Percentiles rank a stretch among this genome's conserved stretches.
Conservation (phyloP, 1,140 invertebrate species). For the Pseudomyrmex gracilis region DNA sequence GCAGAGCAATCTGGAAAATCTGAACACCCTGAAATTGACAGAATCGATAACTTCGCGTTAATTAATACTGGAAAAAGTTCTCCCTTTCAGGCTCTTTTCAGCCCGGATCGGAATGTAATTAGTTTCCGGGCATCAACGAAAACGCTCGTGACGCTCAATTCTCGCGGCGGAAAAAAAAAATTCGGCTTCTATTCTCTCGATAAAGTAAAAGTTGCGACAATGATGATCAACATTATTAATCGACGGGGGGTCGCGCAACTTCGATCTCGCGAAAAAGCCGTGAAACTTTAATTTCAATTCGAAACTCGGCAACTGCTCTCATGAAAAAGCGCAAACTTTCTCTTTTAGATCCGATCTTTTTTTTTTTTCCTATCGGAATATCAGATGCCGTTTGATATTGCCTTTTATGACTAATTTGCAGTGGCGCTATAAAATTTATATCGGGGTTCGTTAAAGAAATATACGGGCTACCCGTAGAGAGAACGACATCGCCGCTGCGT, state of each 20-base stretch:
- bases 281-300: slow-evolving; percentile 52
- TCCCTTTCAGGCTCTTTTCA: background rate
- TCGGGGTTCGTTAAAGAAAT: background rate
- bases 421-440: background rate
- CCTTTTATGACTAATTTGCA: slow-evolving; percentile 15
- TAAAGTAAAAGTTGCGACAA: slow-evolving; percentile 31
- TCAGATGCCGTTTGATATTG: background rate
- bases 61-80: slow-evolving; percentile 55
- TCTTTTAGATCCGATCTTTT: background rate
- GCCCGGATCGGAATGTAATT: slow-evolving; percentile 66
- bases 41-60: slow-evolving; percentile 61
- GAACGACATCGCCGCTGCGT: too few relatives aligned
- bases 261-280: slow-evolving; percentile 11
- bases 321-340: slow-evolving; percentile 35
- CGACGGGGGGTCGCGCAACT: slow-evolving; percentile 14
- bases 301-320: slow-evolving; percentile 20
- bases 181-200: slow-evolving; percentile 27
- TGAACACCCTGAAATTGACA: slow-evolving; percentile 33
- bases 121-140: slow-evolving; percentile 52
- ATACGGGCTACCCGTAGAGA: too few relatives aligned
- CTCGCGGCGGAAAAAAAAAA: slow-evolving; percentile 1
- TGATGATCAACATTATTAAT: slow-evolving; percentile 48
- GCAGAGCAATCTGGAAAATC: slow-evolving; percentile 52
- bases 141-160: slow-evolving; percentile 22
- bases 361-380: background rate